Conservation (phyloP, 2,888 invertebrate genomes). For the Hemaris fuciformis region DNA sequence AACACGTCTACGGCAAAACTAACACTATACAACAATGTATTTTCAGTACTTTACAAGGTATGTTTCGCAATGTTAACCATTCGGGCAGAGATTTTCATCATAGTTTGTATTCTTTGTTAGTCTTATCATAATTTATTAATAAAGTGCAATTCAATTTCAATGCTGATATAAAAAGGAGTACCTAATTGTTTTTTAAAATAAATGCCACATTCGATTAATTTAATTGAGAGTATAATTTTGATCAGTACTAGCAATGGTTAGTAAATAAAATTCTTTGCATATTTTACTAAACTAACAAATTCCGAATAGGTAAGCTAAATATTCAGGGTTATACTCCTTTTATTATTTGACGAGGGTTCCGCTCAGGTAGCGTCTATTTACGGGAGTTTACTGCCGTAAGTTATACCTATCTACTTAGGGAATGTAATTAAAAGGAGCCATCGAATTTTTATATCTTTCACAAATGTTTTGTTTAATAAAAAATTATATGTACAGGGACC, state of each 20-base stretch:
- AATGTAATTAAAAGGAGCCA: conserved; percentile 28
- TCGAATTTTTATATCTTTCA: background rate
- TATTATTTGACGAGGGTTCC: conserved; percentile 60
- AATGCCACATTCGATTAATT: too few species aligned
- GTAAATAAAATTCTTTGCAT: conserved; percentile 21
- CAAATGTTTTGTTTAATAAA: conserved; percentile 18
- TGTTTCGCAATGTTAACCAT: too few species aligned
- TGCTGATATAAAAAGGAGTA: too few species aligned
- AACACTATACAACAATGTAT: background rate
- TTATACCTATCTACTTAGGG: conserved; percentile 29
- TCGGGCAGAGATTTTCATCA: too few species aligned
- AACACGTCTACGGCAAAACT: background rate
- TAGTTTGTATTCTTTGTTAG: too few species aligned
- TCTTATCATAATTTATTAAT: too few species aligned
- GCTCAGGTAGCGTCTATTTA: conserved; percentile 44
- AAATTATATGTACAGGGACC: background rate
- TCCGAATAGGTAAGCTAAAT: conserved; percentile 43
- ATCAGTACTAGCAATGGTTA: too few species aligned
- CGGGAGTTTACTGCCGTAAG: conserved; percentile 33
- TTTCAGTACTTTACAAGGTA: background rate
- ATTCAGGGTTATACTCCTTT: conserved; percentile 51
- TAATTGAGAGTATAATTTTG: too few species aligned
- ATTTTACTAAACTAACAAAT: conserved; percentile 46
- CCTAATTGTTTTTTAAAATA: too few species aligned
- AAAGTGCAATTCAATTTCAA: too few species aligned